A percentile compares a stretch with the other conserved stretches of the same genome.
Conservation (phyloP, 2,888 invertebrate genomes). For the Melolontha melolontha region DNA sequence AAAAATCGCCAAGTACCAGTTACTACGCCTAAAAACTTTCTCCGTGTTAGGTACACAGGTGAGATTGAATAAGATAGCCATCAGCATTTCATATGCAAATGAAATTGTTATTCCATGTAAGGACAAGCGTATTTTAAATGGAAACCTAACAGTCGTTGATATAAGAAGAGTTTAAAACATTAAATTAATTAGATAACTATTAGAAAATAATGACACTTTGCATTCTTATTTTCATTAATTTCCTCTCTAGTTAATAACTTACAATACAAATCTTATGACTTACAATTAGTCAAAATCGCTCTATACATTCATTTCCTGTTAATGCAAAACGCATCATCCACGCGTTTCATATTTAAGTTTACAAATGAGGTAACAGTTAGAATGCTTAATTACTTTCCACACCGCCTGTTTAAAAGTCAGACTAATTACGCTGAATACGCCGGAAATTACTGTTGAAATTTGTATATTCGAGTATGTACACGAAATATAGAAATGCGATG, state of each 20-base stretch:
- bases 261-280: too few species aligned
- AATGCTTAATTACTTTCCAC: constrained; percentile 9
- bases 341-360: background rate
- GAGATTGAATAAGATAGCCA: background rate
- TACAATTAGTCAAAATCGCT: background rate
- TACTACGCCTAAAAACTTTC: background rate
- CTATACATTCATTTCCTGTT: background rate
- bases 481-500: too few species aligned
- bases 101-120: constrained; percentile 17
- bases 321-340: background rate
- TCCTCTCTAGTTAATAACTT: too few species aligned
- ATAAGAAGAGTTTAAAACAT: too few species aligned
- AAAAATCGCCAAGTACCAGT: too few species aligned
- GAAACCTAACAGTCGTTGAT: background rate
- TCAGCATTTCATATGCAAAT: constrained; percentile 27
- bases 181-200: too few species aligned
- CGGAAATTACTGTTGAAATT: too few species aligned
- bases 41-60: background rate
- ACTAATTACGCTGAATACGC: background rate
- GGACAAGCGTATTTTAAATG: constrained; percentile 10
- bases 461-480: too few species aligned
- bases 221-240: too few species aligned
- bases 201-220: too few species aligned
- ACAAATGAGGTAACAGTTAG: constrained; percentile 5
- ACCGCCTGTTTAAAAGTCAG: background rate